Conservation (phyloP, 2,797 vertebrate species). For the Podargus strigoides region DNA sequence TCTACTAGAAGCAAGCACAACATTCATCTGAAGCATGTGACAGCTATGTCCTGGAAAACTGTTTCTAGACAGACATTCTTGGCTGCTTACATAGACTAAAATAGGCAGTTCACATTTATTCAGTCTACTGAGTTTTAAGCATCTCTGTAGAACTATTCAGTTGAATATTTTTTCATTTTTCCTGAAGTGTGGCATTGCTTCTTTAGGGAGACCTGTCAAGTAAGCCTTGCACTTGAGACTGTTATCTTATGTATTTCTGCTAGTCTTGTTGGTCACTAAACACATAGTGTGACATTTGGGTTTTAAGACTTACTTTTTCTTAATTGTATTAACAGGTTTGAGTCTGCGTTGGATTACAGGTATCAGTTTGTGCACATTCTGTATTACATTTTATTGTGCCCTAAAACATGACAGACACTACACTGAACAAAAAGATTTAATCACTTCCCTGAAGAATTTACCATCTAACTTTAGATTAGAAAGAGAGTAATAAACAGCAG, state of each 20-base stretch:
- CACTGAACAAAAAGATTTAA: background rate
- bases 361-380: background rate
- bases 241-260: background rate
- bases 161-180: conserved; percentile 2
- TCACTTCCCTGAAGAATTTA: conserved; percentile 13
- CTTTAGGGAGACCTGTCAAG: conserved; percentile 41
- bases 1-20: conserved; percentile 41
- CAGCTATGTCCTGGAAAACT: conserved; percentile 34
- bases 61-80: conserved; percentile 54
- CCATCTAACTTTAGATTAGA: conserved; percentile 40
- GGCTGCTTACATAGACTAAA: conserved; percentile 31
- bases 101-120: conserved; percentile 3
- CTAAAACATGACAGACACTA: background rate
- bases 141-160: conserved; percentile 4
- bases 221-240: conserved; percentile 1
- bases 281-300: background rate
- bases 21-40: conserved; percentile 45
- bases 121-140: conserved; percentile 35
- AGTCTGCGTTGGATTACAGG: background rate
- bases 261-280: conserved; percentile 14
- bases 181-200: background rate
- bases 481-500: conserved; percentile 54
- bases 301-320: background rate
- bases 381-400: background rate
- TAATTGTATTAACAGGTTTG: background rate